These are phyloP conservation scores for Actenoides lindsayi DNA, from an alignment of 2,113 vertebrate genomes.

Conservation along the genomic window DNA sequence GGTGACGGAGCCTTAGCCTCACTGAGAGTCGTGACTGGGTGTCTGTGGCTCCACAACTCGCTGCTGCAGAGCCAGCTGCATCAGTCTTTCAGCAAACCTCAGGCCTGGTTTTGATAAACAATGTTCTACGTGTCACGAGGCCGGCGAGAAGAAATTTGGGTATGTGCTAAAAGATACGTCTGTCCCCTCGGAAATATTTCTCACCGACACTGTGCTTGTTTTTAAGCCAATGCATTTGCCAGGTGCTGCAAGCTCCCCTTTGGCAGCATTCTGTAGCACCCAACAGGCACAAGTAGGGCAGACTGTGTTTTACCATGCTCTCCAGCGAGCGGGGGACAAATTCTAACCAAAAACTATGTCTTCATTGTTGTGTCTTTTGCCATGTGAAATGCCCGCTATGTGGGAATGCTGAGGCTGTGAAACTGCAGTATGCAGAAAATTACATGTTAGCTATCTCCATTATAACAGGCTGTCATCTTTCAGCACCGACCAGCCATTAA, in stretches of 20 bases:
- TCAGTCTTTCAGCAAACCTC: neutral
- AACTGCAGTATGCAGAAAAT: slow-evolving; percentile 43
- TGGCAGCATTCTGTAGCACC: neutral
- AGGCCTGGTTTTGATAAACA: neutral
- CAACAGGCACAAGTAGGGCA: fast-evolving
- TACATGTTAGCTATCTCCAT: slow-evolving; percentile 59
- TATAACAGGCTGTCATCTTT: slow-evolving; percentile 68
- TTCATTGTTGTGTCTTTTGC: neutral
- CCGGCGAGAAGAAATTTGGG: neutral
- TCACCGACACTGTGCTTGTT: neutral
- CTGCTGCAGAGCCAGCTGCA: neutral
- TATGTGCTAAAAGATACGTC: neutral
- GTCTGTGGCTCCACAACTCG: fast-evolving
- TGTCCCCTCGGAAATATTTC: neutral
- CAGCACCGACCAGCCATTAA: slow-evolving; percentile 65
- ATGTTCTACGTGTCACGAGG: neutral
- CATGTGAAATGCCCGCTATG: neutral
- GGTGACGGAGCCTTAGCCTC: neutral
- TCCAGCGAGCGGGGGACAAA: neutral
- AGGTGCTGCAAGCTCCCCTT: neutral
- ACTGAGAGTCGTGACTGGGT: neutral
- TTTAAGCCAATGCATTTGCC: fast-evolving
- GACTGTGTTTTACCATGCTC: neutral
- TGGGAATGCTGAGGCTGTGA: slow-evolving; percentile 8
- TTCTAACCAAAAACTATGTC: neutral